Evolutionary conservation across 2,113 vertebrate genomes (phyloP), one percentile per base, ranked within the genome.

Genomic region (Odocoileus hemionus): DNA sequence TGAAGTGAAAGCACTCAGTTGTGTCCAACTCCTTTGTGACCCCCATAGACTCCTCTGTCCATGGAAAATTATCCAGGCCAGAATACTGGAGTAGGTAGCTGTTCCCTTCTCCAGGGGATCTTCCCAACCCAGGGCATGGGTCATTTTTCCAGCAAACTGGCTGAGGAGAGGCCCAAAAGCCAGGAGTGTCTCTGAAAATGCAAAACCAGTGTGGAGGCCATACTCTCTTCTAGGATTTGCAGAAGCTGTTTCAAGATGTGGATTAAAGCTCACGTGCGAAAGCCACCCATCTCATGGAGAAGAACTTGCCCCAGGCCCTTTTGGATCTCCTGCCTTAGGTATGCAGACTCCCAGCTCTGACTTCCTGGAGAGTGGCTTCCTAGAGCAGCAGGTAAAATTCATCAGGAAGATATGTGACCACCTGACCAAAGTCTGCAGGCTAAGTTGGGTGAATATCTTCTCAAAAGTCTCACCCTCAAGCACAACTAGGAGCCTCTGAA

Each of bases 11-110:
- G 64, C 64, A 67, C 2, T 67, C 64, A 36, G 33, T 67, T 1
- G 2, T n/a, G 64, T 67, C 16, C 4, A 0, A 19, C 64, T 10
- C 33, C 33, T n/a, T n/a, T 19, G 64, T 0, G 2, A 36, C 2
- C 16, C 8, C 16, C 64, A 67, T 19, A 8, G 33, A n/a, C 16
- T 67, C 16, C 64, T n/a, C 33, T 67, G 64, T n/a, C 16, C 64
- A 36, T 67, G 64, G 64, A 67, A 55, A 67, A 55, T 55, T 55
- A 19, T 55, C 54, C 54, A 55, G 54, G 19, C 19, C 54, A 36
- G 64, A 67, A 67, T n/a, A 67, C 17, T 67, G 16, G 16, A 67
- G 17, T 36, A 36, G 16, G 8, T 36, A n/a, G 33, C 33, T 67
- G 0, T n/a, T 67, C 33, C 33, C 64, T 67, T 67, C 16, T 67